A percentile compares a stretch with the other conserved stretches of the same genome.
Evolutionary conservation across 2,797 vertebrate species (phyloP).

Genomic region (Myotis pilosus): DNA sequence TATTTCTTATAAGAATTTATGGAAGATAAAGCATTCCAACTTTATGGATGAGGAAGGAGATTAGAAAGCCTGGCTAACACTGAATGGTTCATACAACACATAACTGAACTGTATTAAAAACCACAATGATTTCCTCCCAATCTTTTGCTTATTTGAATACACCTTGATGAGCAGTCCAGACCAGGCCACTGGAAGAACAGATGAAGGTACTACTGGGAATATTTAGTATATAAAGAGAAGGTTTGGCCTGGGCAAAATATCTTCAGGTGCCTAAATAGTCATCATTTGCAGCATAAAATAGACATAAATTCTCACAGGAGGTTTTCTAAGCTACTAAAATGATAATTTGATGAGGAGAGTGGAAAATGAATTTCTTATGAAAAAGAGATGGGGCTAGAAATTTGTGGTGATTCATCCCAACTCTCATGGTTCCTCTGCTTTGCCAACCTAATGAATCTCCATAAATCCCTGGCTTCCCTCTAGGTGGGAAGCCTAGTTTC

Average conservation of each 20-base stretch:
- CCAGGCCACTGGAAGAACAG: neutral
- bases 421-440: neutral
- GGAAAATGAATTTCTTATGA: neutral
- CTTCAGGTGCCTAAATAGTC: neutral
- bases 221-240: neutral
- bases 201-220: neutral
- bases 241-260: neutral
- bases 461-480: neutral
- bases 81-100: neutral
- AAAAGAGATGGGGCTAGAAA: neutral
- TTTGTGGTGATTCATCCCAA: neutral
- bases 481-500: neutral
- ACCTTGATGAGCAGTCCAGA: neutral
- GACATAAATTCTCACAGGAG: neutral
- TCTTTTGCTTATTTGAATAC: neutral
- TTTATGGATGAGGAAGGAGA: neutral
- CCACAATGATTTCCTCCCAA: neutral
- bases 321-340: neutral
- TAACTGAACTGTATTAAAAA: neutral
- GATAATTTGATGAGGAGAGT: neutral
- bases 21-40: neutral
- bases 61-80: neutral
- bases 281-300: neutral
- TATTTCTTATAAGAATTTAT: neutral
- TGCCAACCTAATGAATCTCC: neutral